Evolutionary conservation across 2,797 vertebrate genomes (phyloP), one percentile per base, ranked within the genome.

Genomic region (Selene dorsalis): DNA sequence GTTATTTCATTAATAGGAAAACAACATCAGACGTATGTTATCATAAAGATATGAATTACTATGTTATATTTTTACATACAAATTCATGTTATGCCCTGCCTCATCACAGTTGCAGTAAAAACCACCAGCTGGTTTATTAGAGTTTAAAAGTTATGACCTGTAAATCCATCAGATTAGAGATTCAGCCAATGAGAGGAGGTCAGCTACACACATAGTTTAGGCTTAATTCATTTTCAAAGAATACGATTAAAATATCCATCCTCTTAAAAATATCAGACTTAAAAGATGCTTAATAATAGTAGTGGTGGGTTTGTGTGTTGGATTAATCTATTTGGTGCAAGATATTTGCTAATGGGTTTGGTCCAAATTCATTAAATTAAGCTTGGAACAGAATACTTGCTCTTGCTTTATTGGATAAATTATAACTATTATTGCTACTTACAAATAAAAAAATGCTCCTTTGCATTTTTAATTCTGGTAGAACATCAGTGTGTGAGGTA

Each of bases 141-240:
- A 48, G 39, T 80, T 75, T 69, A 55, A 8, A 22, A 61, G 60
- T 41, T 69, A 11, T 52, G 67, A 57, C 39, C 28, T 67, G 26
- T 64, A 71, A 84, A 71, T 73, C 65, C 79, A 57, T 30, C 30
- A 79, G 71, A 80, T 85, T 74, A 80, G 47, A 64, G 73, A 71
- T 61, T 75, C 59, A 59, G 59, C 10, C 41, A 55, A 20, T 59
- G 50, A 80, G 24, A 75, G 64, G 63, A 86, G 60, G 7, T 73
- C 48, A 75, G 45, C 30, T 38, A 50, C 48, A 50, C 20, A 52
- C 4, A 6, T 53, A 13, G 50, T 53, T 53, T 26, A 53, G 50
- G 4, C 7, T 53, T 53, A 12, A 53, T 53, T 53, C 22, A 53
- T 53, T 53, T 26, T 26, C n/a, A 4, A 52, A 4, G 11, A 52